A percentile compares a stretch with the other conserved stretches of the same genome.
phyloP scores from a whole-genome alignment of 2,888 invertebrate species.

The Ophion costatus region DNA sequence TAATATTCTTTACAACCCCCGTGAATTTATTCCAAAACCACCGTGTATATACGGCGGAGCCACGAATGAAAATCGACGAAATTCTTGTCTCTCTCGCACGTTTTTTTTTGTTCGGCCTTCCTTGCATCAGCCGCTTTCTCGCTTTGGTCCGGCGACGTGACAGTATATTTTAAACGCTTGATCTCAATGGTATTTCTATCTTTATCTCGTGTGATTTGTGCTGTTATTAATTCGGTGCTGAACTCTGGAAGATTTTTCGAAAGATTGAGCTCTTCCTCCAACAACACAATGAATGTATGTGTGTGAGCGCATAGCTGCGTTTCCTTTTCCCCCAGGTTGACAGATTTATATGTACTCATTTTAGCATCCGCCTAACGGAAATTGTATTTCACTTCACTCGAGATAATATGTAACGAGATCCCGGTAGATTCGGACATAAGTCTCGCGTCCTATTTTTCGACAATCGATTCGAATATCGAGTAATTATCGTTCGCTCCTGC shows the following conservation, averaged over 20 bases:
- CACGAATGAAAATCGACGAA: constrained; percentile 56
- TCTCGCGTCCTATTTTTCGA: constrained; percentile 19
- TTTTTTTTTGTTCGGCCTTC: background rate
- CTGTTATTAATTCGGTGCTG: constrained; percentile 66
- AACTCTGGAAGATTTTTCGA: constrained; percentile 63
- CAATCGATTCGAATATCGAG: background rate
- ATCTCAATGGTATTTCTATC: constrained; percentile 52
- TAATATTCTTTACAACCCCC: constrained; percentile 65
- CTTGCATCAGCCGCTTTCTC: constrained; percentile 37
- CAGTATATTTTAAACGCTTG: constrained; percentile 57
- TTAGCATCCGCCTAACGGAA: constrained; percentile 2
- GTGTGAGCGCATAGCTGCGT: background rate
- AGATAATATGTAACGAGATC: constrained; percentile 12
- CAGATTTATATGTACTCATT: constrained; percentile 46
- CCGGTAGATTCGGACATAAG: constrained; percentile 5
- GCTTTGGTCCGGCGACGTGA: constrained; percentile 35
- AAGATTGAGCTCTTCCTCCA: constrained; percentile 51
- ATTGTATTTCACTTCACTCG: constrained; percentile 16
- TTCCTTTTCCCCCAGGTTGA: background rate
- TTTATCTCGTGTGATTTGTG: constrained; percentile 63
- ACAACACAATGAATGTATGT: constrained; percentile 36
- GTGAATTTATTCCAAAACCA: constrained; percentile 65
- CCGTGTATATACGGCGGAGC: constrained; percentile 22
- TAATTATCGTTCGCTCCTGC: background rate
- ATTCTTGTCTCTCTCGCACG: constrained; percentile 25